Base-by-base conservation (phyloP, 2,888 invertebrate genomes). In the Argyresthia goedartella region DNA sequence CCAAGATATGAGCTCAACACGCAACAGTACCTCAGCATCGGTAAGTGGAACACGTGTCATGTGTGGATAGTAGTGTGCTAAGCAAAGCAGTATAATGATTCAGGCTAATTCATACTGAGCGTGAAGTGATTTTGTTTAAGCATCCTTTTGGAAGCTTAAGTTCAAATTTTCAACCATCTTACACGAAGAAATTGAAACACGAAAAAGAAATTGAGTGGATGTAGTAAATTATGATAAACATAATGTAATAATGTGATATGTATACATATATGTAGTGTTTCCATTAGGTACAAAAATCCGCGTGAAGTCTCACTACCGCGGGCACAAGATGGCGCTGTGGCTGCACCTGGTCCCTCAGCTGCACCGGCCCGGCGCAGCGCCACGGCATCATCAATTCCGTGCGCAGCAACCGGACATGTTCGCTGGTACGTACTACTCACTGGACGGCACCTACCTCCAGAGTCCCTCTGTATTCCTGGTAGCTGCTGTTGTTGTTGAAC, bases 321-420 rank as follows among this genome's bases (percentile, higher is more conserved):
- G 95, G 0, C 95, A 95, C 81, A 95, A 95, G 84, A 92, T 96
- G 91, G 94, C 95, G 52, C 89, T 95, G 56, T 96, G 96, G 96
- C 78, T 95, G 60, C 94, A 95, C 67, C 88, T 95, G 52, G 92
- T 95, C 58, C 95, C 95, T 13, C 94, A 95, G 72, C 89, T 95
- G 56, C 95, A 95, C 79, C 90, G 93, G 60, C 93, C 93, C 0
- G 94, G 94, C 14, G 88, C 92, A 63, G 87, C 89, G 64, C 91
- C 92, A 87, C 77, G 91, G 1, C 92, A 93, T 66, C 93, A 94
- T 73, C 94, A 94, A 79, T 92, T 94, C 67, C 89, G 93, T 16
- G 63, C 76, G 14, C 89, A 65, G 1, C 74, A 92, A 57, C 91
- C 92, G 9, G 91, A 92, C 69, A 92, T 92, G 81, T 93, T 93